Conservation (phyloP, 2,797 vertebrate species). For the Fundulus diaphanus region DNA sequence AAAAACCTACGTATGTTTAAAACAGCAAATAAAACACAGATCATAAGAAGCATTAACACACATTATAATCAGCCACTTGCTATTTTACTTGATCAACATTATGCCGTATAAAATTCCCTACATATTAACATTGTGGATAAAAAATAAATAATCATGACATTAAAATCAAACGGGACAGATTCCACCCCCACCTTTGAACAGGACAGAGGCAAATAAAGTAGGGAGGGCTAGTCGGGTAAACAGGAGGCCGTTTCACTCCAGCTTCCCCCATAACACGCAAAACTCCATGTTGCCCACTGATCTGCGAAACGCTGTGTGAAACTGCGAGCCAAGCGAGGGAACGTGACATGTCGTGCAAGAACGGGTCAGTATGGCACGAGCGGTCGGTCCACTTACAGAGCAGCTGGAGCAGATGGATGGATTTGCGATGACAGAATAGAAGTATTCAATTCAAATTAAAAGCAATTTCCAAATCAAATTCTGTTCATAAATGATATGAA, state of each 20-base stretch:
- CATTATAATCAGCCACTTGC: not conserved
- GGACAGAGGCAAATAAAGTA: not conserved
- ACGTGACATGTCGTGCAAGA: not conserved
- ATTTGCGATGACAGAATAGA: not conserved
- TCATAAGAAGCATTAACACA: not conserved
- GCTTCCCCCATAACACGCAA: not conserved
- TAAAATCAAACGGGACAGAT: not conserved
- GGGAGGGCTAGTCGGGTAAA: not conserved
- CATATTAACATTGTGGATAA: not conserved
- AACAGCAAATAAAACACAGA: not conserved
- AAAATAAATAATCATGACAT: not conserved
- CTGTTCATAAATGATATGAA: too few relatives aligned
- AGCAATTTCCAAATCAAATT: not conserved
- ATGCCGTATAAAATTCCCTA: not conserved
- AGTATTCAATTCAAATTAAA: not conserved
- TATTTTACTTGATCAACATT: not conserved
- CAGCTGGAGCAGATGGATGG: not conserved
- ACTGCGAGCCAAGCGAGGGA: not conserved
- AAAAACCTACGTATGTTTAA: not conserved
- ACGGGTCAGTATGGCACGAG: not conserved
- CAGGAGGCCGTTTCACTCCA: not conserved
- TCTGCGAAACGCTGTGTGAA: slow-evolving; percentile 4
- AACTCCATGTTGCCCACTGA: not conserved
- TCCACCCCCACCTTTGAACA: not conserved
- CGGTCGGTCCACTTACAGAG: not conserved